Conservation (phyloP, 2,113 vertebrate genomes). For the Syngnathus floridae region DNA sequence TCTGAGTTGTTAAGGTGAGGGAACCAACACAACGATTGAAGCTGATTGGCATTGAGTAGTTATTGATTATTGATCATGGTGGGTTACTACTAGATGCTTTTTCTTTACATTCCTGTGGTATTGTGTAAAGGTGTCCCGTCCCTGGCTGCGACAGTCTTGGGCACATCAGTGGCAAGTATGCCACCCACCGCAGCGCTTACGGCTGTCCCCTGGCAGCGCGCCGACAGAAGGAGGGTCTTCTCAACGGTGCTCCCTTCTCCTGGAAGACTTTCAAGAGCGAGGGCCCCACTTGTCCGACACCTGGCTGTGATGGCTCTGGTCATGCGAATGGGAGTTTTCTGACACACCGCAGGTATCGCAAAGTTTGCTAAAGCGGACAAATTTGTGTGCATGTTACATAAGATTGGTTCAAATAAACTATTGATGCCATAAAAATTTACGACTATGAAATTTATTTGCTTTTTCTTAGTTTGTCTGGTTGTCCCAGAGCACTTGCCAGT, state of each 20-base stretch:
- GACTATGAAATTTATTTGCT: constrained; percentile 1
- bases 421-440: background rate
- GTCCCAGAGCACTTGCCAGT: constrained; percentile 90
- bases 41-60: background rate
- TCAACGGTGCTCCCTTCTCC: constrained; percentile 87
- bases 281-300: constrained; percentile 90
- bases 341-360: constrained; percentile 87
- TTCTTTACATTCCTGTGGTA: background rate
- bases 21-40: background rate
- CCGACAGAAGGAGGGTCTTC: constrained; percentile 88
- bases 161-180: constrained; percentile 97
- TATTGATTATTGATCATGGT: background rate
- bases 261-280: constrained; percentile 95
- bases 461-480: constrained; percentile 85
- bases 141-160: constrained; percentile 95
- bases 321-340: constrained; percentile 97
- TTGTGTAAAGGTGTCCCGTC: constrained; percentile 82
- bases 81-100: background rate
- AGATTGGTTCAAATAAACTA: background rate
- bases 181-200: constrained; percentile 93
- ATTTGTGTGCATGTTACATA: no score
- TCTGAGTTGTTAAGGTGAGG: constrained; percentile 91
- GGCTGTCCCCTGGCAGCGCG: constrained; percentile 92
- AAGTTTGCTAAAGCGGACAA: background rate
- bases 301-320: constrained; percentile 90